Evolutionary conservation across 2,888 invertebrate species (phyloP).

Genomic region (Drymonia ruficornis): DNA sequence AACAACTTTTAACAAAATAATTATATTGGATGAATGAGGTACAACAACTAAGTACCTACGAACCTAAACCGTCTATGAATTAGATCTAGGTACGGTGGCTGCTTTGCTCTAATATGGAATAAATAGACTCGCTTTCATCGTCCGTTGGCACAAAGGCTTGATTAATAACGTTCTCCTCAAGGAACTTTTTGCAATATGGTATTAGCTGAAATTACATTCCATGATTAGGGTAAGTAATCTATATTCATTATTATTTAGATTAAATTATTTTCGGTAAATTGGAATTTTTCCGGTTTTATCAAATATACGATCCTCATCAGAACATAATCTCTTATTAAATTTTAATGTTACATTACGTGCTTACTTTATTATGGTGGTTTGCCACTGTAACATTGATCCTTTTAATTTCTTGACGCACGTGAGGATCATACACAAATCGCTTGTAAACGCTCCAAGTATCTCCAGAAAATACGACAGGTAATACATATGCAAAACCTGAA

Average conservation of each 20-base stretch:
- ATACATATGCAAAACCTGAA: conserved; percentile 63
- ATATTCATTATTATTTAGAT: background rate
- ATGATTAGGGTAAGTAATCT: background rate
- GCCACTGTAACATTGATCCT: conserved; percentile 59
- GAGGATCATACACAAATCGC: conserved; percentile 47
- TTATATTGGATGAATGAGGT: too few relatives aligned
- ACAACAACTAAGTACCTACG: too few relatives aligned
- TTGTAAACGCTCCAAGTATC: conserved; percentile 53
- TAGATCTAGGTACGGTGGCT: conserved; percentile 3
- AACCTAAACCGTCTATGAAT: background rate
- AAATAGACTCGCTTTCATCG: conserved; percentile 32
- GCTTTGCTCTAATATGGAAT: conserved; percentile 21
- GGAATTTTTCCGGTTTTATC: background rate
- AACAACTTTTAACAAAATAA: too few relatives aligned
- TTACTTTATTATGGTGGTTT: conserved; percentile 54
- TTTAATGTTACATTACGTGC: conserved; percentile 1
- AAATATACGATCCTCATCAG: background rate
- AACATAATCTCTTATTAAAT: background rate
- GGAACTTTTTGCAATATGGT: conserved; percentile 63
- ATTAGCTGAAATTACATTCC: conserved; percentile 53
- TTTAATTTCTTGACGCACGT: conserved; percentile 67
- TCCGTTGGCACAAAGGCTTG: conserved; percentile 45
- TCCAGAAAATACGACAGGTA: conserved; percentile 57
- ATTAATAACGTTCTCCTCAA: conserved; percentile 59
- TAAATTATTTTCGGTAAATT: background rate